These are phyloP conservation scores for Anastatus disparis DNA, from an alignment of 1,140 invertebrate species.

Conservation along the genomic window DNA sequence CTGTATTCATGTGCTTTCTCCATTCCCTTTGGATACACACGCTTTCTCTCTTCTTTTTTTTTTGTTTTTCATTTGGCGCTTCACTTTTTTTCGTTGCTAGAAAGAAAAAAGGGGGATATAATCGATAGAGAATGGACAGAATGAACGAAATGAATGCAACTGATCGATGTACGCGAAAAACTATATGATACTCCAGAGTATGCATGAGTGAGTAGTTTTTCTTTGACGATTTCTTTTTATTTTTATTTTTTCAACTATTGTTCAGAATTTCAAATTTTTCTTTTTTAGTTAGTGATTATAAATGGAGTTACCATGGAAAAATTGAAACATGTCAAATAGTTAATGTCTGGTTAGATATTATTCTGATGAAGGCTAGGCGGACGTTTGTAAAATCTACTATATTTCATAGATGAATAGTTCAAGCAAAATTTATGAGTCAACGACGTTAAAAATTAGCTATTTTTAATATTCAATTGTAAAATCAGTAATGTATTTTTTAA, in stretches of 20 bases:
- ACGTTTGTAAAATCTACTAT: not conserved
- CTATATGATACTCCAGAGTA: not conserved
- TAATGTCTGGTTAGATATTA: too few species aligned
- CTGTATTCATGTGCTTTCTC: not conserved
- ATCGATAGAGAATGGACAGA: not conserved
- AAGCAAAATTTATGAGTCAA: too few species aligned
- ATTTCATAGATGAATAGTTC: not conserved
- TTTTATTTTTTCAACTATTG: too few species aligned
- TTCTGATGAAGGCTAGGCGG: not conserved
- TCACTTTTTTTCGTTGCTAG: not conserved
- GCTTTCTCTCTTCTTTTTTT: not conserved
- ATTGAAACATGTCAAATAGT: too few species aligned
- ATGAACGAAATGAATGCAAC: not conserved
- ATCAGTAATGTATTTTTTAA: too few species aligned
- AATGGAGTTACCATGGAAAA: not conserved
- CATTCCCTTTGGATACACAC: not conserved
- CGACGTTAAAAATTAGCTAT: too few species aligned
- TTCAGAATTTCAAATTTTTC: too few species aligned
- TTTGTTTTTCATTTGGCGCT: not conserved
- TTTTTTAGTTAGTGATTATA: not conserved
- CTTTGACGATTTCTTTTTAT: not conserved
- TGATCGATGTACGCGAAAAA: not conserved
- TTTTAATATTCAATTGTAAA: too few species aligned
- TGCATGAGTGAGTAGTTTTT: slow-evolving; percentile 9
- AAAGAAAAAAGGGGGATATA: not conserved